Base-by-base conservation (phyloP, 92 coral and sea anemone species). In the Epizoanthus stellaris region DNA sequence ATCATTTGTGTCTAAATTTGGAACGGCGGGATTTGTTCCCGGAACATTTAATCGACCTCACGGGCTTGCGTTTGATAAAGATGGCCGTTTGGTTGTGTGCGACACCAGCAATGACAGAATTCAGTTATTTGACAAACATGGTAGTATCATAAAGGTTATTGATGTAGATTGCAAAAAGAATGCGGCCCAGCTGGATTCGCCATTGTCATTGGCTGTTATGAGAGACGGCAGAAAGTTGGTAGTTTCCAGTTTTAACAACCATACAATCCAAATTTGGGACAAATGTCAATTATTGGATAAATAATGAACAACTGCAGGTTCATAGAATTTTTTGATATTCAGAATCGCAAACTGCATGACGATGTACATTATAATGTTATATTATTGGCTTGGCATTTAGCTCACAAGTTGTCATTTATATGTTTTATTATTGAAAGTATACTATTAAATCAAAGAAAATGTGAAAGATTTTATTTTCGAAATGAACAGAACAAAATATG, bases 101-200 rank as follows among this genome's bases (percentile, higher is more conserved):
- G 79, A 73, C 30, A 49, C 63, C 1, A 6, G 63, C 79, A 73
- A 73, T 73, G 79, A 73, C 34, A 20, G 79, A 73, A 13, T 73
- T 73, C 10, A 49, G 17, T 11, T 73, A 25, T 53, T 73, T 54
- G 64, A 73, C 36, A 53, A 59, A 12, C 13, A 4, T 53, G 19
- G 8, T 47, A 73, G 21, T 14, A 15, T 38, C 61, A 23, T 73
- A 21, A 17, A 7, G 4, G 64, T 73, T 10, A 53, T 73, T 52
- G 63, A 61, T 23, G 64, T 10, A 19, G 64, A 10, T 74, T 6
- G 53, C n/a, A 20, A n/a, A 34, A 30, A 2, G 17, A 20, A 11
- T 8, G 10, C 5, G 61, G 16, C 3, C 3, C 62, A 25, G 64
- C 21, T 74, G 3, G 80, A 74, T 53, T 74, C 80, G 9, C 80